Evolutionary conservation across 2,113 vertebrate species (phyloP), one percentile per base, ranked within the genome.

Genomic region (Actenoides hombroni): DNA sequence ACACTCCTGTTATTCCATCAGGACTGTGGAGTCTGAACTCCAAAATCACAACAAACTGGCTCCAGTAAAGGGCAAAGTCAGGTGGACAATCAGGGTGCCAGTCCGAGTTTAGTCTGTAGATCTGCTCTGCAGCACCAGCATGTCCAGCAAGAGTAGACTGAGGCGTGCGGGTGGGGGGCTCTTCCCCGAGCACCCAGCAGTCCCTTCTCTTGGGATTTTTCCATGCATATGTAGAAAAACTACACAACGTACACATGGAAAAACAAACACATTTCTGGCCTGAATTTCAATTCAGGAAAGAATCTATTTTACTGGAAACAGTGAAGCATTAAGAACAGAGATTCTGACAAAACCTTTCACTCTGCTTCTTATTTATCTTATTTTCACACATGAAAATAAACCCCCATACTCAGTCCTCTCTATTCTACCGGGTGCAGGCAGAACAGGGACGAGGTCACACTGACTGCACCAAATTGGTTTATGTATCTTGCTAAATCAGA

Each of bases 51-150:
- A 13, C 23, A 33, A 37, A 46, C 13, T 51, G 26, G 1, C 33
- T 26, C 24, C 51, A 54, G 10, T 4, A 35, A 37, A 64, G 21
- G 40, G 13, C 25, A 17, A 6, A 71, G 29, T 18, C 37, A n/a
- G 18, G 7, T 24, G 26, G 49, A 29, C 0, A 1, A 5, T 4
- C 2, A 2, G 2, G 4, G 25, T 15, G 17, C 25, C 68, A 65
- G 44, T 17, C 37, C 11, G 20, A 24, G 48, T 6, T 31, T 8
- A 2, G 13, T 28, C n/a, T n/a, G 13, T 10, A 7, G 64, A 5
- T 6, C 26, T 9, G 39, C 4, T 57, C 29, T 25, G 49, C 11
- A 29, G 49, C 7, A 14, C 42, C 33, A 29, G 26, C 37, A n/a
- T 21, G 10, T 13, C 25, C 56, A 11, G 44, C 3, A 0, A 8